Evolutionary conservation across 2,113 vertebrate species (phyloP).

Genomic region (Antennarius striatus): DNA sequence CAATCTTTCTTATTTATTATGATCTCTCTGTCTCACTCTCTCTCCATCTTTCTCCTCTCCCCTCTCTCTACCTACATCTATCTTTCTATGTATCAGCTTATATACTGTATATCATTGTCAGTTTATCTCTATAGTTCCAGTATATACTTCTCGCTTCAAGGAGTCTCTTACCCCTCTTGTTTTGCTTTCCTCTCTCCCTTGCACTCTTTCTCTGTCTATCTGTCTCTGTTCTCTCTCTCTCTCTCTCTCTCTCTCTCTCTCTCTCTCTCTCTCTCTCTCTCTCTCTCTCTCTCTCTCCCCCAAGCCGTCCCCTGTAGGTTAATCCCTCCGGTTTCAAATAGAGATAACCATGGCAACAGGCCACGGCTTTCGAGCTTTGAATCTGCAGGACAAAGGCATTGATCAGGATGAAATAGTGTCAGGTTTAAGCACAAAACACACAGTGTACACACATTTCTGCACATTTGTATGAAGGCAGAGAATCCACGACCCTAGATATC

Average conservation of each 20-base stretch:
- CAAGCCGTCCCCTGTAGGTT: constrained; percentile 62
- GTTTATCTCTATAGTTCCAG: background rate
- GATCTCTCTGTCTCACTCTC: background rate
- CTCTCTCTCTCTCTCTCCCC: constrained; percentile 25
- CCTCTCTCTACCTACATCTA: background rate
- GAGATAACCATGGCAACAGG: constrained; percentile 78
- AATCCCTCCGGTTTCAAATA: constrained; percentile 70
- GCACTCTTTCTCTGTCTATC: constrained; percentile 10
- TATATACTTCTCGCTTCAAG: background rate
- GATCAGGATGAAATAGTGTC: constrained; percentile 70
- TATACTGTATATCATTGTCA: background rate
- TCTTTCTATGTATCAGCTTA: background rate
- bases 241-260: constrained; percentile 33
- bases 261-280: constrained; percentile 9
- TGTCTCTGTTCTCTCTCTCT: constrained; percentile 11
- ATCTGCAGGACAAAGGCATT: constrained; percentile 65
- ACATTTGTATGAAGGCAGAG: constrained; percentile 10
- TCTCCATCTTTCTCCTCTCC: background rate
- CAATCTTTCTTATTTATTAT: too few species aligned
- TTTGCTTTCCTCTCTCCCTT: constrained; percentile 17
- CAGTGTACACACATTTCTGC: constrained; percentile 16
- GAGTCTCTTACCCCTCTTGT: constrained; percentile 22
- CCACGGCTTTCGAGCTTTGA: constrained; percentile 58
- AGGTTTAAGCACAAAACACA: constrained; percentile 45
- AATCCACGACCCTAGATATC: constrained; percentile 17